Evolutionary conservation across 2,113 vertebrate genomes (phyloP).

Genomic region (Fregata magnificens): DNA sequence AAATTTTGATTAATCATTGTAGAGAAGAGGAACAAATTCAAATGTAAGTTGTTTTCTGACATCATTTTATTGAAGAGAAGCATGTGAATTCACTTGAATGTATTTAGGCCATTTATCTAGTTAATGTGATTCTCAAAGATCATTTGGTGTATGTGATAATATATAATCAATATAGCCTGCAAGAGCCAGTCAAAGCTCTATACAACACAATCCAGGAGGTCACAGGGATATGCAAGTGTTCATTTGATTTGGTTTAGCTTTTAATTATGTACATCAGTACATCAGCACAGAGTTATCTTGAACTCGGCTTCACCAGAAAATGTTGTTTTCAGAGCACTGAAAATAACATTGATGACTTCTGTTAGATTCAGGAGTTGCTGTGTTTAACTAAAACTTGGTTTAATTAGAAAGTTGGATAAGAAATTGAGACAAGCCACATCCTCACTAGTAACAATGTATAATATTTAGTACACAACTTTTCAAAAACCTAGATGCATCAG

Average conservation of each 20-base stretch:
- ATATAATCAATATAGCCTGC: neutral
- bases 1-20: conserved; percentile 17
- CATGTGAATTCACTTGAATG: conserved; percentile 45
- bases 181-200: neutral
- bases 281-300: neutral
- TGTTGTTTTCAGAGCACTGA: neutral
- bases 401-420: neutral
- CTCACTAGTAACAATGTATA: neutral
- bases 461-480: neutral
- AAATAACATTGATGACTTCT: neutral
- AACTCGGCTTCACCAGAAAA: neutral
- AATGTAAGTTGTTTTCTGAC: conserved; percentile 8
- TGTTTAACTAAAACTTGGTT: neutral
- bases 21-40: conserved; percentile 20
- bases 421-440: neutral
- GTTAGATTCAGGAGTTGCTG: neutral
- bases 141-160: conserved; percentile 10
- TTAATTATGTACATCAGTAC: conserved; percentile 15
- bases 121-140: conserved; percentile 31
- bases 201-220: neutral
- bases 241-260: conserved; percentile 16
- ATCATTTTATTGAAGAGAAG: conserved; percentile 14
- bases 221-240: neutral
- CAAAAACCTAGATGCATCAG: neutral
- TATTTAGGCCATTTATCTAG: conserved; percentile 1